phyloP scores from a whole-genome alignment of 1,140 invertebrate genomes.

The Drosophila tani region DNA sequence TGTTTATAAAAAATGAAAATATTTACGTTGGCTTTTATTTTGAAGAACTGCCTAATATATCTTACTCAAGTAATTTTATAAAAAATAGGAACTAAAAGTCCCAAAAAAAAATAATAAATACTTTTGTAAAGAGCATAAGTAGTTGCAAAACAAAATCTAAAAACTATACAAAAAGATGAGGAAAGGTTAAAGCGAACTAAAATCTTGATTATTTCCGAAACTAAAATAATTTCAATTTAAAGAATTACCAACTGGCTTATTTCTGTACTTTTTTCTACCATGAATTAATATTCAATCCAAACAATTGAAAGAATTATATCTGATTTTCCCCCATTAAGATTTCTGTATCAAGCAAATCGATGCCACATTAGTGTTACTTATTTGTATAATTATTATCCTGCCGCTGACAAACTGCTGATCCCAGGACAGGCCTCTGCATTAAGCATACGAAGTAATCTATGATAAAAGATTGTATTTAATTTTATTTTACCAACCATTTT shows the following conservation, averaged over 20 bases:
- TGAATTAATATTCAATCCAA: too few species aligned
- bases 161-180: background rate
- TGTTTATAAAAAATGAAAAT: conserved; percentile 21
- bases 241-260: too few species aligned
- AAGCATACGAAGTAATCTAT: conserved; percentile 28
- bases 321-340: too few species aligned
- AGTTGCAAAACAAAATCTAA: background rate
- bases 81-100: too few species aligned
- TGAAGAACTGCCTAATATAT: conserved; percentile 3
- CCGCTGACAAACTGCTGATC: conserved; percentile 23
- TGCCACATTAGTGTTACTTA: conserved; percentile 4
- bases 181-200: background rate
- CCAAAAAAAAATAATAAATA: background rate
- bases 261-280: background rate
- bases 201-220: background rate
- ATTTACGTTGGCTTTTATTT: conserved; percentile 1
- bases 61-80: background rate
- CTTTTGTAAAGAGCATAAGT: conserved; percentile 3
- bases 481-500: conserved; percentile 25
- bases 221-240: too few species aligned
- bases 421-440: conserved; percentile 34
- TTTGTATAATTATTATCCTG: conserved; percentile 22
- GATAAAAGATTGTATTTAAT: conserved; percentile 29
- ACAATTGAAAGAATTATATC: background rate
- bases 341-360: conserved; percentile 14